These are phyloP conservation scores for Nothoprocta pentlandii DNA, from an alignment of 2,113 vertebrate genomes.

Conservation along the genomic window DNA sequence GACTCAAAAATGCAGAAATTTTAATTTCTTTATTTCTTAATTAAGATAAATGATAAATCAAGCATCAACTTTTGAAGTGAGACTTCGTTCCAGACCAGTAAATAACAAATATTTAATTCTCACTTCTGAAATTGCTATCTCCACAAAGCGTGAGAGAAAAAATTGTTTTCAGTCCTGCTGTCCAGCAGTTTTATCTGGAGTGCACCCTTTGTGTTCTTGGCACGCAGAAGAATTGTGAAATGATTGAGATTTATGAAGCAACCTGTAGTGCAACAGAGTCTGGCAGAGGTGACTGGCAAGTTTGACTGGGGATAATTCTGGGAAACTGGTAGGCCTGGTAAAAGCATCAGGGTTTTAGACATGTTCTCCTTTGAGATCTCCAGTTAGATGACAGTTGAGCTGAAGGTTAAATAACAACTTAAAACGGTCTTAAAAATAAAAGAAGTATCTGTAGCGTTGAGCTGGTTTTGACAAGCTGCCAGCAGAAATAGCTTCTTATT, in stretches of 20 bases:
- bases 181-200: not conserved
- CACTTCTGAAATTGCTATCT: not conserved
- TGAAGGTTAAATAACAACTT: not conserved
- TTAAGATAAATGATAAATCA: not conserved
- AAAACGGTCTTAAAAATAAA: not conserved
- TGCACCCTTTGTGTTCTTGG: not conserved
- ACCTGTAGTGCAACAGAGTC: not conserved
- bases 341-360: not conserved
- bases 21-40: not conserved
- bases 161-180: not conserved
- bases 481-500: not conserved
- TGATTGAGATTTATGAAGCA: not conserved
- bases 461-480: constrained; percentile 27
- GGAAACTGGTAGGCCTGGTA: not conserved
- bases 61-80: not conserved
- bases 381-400: not conserved
- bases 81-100: not conserved
- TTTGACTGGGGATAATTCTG: not conserved
- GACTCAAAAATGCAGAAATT: not conserved
- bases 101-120: not conserved
- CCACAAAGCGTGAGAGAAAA: not conserved
- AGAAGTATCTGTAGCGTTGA: not conserved
- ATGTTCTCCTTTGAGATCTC: not conserved
- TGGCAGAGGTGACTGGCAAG: not conserved
- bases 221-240: constrained; percentile 2